Percentiles rank a stretch among this genome's conserved stretches.
Conservation (phyloP, 2,113 vertebrate genomes). For the Cyprinus carpio region DNA sequence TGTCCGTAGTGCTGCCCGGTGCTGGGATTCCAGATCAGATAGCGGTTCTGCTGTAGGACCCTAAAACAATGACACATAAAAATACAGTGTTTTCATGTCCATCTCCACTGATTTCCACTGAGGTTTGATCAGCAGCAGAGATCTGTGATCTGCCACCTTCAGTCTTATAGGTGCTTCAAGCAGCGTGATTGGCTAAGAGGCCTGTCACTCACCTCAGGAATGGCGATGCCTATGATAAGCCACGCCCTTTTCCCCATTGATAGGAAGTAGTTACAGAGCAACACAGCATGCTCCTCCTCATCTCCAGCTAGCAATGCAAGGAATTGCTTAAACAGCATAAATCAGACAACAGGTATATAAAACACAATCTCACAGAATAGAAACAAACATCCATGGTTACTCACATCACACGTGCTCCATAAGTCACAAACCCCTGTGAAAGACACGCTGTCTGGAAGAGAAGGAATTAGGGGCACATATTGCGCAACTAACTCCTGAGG, state of each 20-base stretch:
- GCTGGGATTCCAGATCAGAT: conserved; percentile 94
- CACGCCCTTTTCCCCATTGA: conserved; percentile 90
- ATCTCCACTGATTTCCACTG: not conserved
- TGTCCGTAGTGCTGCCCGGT: conserved; percentile 87
- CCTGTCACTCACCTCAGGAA: conserved; percentile 85
- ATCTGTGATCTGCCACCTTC: not conserved
- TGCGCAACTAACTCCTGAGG: conserved; percentile 85
- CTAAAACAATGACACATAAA: no score
- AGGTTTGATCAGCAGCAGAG: not conserved
- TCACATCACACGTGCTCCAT: conserved; percentile 95
- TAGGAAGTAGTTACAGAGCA: conserved; percentile 95
- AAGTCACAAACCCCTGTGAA: conserved; percentile 88
- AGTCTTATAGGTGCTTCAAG: not conserved
- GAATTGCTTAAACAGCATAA: conserved; percentile 84
- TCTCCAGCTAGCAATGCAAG: conserved; percentile 91
- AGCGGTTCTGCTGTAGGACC: conserved; percentile 86
- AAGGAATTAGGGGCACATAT: conserved; percentile 92
- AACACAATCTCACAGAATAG: not conserved
- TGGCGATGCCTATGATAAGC: conserved; percentile 88
- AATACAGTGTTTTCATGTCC: no score
- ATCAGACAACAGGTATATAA: not conserved
- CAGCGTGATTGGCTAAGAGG: not conserved
- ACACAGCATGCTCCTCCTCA: conserved; percentile 91
- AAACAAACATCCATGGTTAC: conserved; percentile 49
- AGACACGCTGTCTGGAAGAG: conserved; percentile 88